Conservation (phyloP, 2,888 invertebrate species). For the Caenorhabditis sinica region DNA sequence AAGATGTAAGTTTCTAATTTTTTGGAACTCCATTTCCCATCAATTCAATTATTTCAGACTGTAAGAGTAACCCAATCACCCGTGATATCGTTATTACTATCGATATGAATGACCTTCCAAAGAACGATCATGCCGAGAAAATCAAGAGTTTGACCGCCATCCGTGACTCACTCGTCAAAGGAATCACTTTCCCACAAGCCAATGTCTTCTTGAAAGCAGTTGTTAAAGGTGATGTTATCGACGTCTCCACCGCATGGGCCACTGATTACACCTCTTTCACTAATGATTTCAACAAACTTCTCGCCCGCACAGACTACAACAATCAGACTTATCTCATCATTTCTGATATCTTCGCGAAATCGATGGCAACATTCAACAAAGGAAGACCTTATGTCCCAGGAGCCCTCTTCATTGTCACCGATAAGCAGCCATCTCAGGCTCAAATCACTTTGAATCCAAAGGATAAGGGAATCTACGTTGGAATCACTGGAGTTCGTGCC, state of each 20-base stretch:
- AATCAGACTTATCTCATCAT: slow-evolving; percentile 20
- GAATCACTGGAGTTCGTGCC: slow-evolving; percentile 43
- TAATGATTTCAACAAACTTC: slow-evolving; percentile 51
- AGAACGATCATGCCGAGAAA: slow-evolving; percentile 57
- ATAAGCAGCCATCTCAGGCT: slow-evolving; percentile 17
- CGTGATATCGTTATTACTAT: slow-evolving; percentile 56
- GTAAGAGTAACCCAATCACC: slow-evolving; percentile 40
- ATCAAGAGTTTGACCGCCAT: slow-evolving; percentile 19
- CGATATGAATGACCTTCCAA: slow-evolving; percentile 49
- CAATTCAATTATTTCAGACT: slow-evolving; percentile 35
- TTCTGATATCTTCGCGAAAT: slow-evolving; percentile 21
- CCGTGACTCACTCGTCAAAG: slow-evolving; percentile 12
- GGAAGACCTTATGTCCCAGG: slow-evolving; percentile 48
- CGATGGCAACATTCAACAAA: slow-evolving; percentile 22
- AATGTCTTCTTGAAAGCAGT: slow-evolving; percentile 53
- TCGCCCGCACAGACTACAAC: slow-evolving; percentile 19
- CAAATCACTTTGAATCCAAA: not conserved
- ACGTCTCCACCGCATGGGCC: slow-evolving; percentile 34
- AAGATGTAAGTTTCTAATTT: slow-evolving; percentile 21
- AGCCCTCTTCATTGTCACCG: slow-evolving; percentile 55
- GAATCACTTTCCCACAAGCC: slow-evolving; percentile 50
- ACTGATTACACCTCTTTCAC: slow-evolving; percentile 14
- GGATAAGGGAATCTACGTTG: slow-evolving; percentile 45
- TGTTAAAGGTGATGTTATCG: slow-evolving; percentile 10
- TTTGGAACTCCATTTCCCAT: not conserved